These are phyloP conservation scores for Scaptodrosophila lebanonensis DNA, from an alignment of 1,140 invertebrate genomes.

Conservation along the genomic window DNA sequence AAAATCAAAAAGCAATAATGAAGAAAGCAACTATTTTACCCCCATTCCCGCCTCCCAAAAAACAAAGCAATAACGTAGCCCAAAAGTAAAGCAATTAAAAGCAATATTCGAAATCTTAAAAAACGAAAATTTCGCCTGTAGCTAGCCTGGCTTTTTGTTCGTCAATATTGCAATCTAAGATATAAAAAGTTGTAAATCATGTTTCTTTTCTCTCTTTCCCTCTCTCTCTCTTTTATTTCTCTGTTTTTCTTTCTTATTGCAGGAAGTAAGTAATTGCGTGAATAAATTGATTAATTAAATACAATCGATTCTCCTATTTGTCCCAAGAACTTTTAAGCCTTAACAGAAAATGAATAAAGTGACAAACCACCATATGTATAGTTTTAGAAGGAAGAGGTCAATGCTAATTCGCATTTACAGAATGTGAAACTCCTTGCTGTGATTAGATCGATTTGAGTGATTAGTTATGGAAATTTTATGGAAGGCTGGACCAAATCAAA, in stretches of 20 bases:
- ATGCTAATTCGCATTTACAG: too few relatives aligned
- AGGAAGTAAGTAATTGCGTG: conserved; percentile 73
- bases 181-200: conserved; percentile 53
- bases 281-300: conserved; percentile 38
- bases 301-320: conserved; percentile 1
- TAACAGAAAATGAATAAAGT: too few relatives aligned
- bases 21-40: conserved; percentile 6
- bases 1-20: conserved; percentile 41
- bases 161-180: conserved; percentile 50
- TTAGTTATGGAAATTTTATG: too few relatives aligned
- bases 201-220: conserved; percentile 53
- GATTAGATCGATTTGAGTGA: too few relatives aligned
- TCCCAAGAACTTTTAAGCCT: too few relatives aligned
- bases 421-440: too few relatives aligned
- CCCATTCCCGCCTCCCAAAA: conserved; percentile 26
- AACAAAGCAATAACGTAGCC: conserved; percentile 30
- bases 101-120: conserved; percentile 43
- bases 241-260: conserved; percentile 61
- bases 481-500: too few relatives aligned
- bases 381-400: too few relatives aligned
- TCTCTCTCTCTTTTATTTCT: conserved; percentile 53
- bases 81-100: conserved; percentile 34
- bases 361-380: too few relatives aligned
- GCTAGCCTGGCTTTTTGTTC: conserved; percentile 73
- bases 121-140: conserved; percentile 65